Evolutionary conservation across 2,113 vertebrate genomes (phyloP), one percentile per base, ranked within the genome.

Genomic region (Chamaea fasciata): DNA sequence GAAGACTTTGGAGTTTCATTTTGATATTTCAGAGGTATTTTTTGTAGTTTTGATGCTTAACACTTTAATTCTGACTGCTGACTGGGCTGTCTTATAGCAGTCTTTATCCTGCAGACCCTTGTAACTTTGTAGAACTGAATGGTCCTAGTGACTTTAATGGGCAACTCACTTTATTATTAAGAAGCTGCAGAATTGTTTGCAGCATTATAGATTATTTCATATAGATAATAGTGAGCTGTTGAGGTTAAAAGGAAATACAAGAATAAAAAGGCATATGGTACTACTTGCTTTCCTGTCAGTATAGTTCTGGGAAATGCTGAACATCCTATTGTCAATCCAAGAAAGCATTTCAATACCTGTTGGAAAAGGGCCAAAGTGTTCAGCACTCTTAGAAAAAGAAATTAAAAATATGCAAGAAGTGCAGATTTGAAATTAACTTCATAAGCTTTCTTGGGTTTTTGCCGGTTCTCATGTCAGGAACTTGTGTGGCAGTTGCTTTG

Each of bases 1-100:
- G 42, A 99, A 99, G 97, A 99, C 99, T 11, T 97, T 99, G 87
- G 99, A 99, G 90, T 99, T 99, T 89, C 99, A 99, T 84, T 99
- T 99, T 79, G 99, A 99, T 97, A 99, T 99, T 91, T 99, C 99
- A 35, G 99, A 99, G 99, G 99, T 99, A 95, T 46, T 73, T 6
- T 63, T 68, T 91, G n/a, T 82, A 30, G 53, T 71, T 90, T 31
- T 86, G 7, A 37, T 83, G n/a, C 27, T 81, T 73, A 70, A 71
- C 33, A 68, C 55, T 15, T 64, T 87, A 31, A 24, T 85, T 96
- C 39, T 88, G 67, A 56, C 16, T 80, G 90, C 50, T 80, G 68
- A 50, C 30, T 64, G 31, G 46, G 52, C 27, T 67, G 22, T 79
- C 52, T 56, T 74, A 50, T 7, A 59, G 26, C 31, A 63, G 33